Base-by-base conservation (phyloP, 2,888 invertebrate species). In the Epistrophe grossulariae region DNA sequence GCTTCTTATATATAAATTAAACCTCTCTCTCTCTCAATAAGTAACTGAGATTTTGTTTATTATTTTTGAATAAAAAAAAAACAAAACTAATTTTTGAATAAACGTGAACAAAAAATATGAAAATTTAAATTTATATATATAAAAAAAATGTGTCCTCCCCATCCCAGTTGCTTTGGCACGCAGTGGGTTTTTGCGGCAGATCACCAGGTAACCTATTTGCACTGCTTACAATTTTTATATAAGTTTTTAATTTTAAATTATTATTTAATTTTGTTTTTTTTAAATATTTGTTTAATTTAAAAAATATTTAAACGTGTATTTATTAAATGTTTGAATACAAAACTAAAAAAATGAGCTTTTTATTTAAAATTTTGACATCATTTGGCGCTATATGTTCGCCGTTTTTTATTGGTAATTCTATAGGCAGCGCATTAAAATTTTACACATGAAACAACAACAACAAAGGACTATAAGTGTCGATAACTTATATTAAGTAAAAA, bases 111-210 rank as follows among this genome's bases (percentile, higher is more conserved):
- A 87, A 79, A 68, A 76, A 48, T 45, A 72, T 59, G 28, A 72
- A 79, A 64, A 72, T 43, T 57, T 31, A 64, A 71, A 60, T 59
- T 60, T 38, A 43, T 55, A 79, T 71, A n/a, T 82, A 70, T 11
- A 79, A 84, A 74, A 73, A 77, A 88, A 88, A 90, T 90, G 90
- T 90, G 90, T 90, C 89, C 89, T 90, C 90, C 90, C 89, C 89
- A 84, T 90, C 90, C 90, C 92, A 92, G 93, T 92, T 93, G 93
- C 93, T 94, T 94, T 94, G 94, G 94, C 94, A 94, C 94, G 93
- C 93, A 94, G 94, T 94, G 94, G 94, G 94, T 94, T 95, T 94
- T 95, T 94, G 95, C 95, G 94, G 93, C 93, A 91, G 92, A 93
- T 92, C 92, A 93, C 91, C 93, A 93, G 93, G 93, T 93, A 93